Evolutionary conservation across 2,888 invertebrate species (phyloP).

Genomic region (Metacarcinus magister): DNA sequence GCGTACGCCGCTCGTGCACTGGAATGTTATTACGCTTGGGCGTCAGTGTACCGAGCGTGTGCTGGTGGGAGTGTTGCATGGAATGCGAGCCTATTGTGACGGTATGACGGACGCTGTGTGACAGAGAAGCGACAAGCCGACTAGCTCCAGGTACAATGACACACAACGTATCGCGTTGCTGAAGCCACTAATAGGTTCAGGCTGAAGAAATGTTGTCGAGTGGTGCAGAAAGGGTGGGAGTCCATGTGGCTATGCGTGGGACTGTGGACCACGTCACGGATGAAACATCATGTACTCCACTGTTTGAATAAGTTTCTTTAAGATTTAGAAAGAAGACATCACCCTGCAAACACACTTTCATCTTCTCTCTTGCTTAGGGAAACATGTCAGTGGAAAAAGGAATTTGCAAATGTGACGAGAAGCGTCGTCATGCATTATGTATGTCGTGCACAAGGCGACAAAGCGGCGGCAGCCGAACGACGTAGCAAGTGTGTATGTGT

Average conservation of each 20-base stretch:
- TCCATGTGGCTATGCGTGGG: not conserved
- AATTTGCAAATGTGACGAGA: slow-evolving; percentile 37
- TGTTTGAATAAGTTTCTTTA: not conserved
- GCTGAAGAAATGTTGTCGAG: not conserved
- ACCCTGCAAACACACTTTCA: not conserved
- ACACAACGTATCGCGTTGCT: not conserved
- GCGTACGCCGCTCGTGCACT: not conserved
- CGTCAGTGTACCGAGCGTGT: not conserved
- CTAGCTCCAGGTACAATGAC: not conserved
- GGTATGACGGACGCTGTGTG: not conserved
- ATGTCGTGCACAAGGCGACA: not conserved
- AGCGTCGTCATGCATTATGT: slow-evolving; percentile 35
- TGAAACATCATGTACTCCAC: not conserved
- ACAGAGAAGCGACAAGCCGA: not conserved
- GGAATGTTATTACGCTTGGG: not conserved
- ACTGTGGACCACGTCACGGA: not conserved
- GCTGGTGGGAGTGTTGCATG: not conserved
- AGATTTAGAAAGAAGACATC: not conserved
- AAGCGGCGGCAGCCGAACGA: not conserved
- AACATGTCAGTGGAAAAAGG: not conserved
- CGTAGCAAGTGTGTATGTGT: slow-evolving; percentile 23
- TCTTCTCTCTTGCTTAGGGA: not conserved
- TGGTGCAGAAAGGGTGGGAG: not conserved
- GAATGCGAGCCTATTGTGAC: not conserved
- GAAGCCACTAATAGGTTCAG: not conserved